Evolutionary conservation across 2,113 vertebrate genomes (phyloP), one percentile per base, ranked within the genome.

Genomic region (Pipra filicauda): DNA sequence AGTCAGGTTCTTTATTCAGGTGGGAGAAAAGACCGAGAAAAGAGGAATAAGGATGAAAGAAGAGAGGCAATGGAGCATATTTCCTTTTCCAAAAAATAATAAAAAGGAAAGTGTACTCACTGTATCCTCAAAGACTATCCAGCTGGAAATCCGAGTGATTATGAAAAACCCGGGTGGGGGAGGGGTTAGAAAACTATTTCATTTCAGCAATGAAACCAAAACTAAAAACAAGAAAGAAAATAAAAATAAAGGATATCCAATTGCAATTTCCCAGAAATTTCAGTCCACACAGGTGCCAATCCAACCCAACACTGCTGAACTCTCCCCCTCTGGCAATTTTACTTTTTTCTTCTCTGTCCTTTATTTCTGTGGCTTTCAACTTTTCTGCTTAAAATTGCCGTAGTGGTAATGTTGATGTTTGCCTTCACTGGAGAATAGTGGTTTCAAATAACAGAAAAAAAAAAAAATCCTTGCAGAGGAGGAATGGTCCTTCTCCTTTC

Each of bases 251-350:
- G 91, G 96, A 97, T 98, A 98, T 98, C 98, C 98, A 98, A 97
- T 96, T 96, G 98, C 98, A 98, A 98, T 98, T 98, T 97, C 98
- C 98, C 98, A 94, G 97, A 96, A 98, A 97, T 98, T 98, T 98
- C 89, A 94, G 96, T 97, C 97, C 96, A 93, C 86, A 84, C 30
- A 95, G 96, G 95, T 97, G 96, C 96, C 95, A 97, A 98, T 98
- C 98, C 98, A 97, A 96, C 44, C 78, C 96, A 96, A 85, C 37
- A 65, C 66, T 94, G 96, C 94, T 67, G 91, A 82, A 87, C 78
- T 92, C 88, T 95, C 69, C 87, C 49, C 69, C 91, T 95, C 88
- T 82, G 31, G 94, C 92, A 96, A 94, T 96, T 94, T 84, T 88
- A 70, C 64, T 91, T 89, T 94, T 57, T 93, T 90, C 95, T 91